phyloP scores from a whole-genome alignment of 2,113 vertebrate genomes.

The Epinephelus moara region DNA sequence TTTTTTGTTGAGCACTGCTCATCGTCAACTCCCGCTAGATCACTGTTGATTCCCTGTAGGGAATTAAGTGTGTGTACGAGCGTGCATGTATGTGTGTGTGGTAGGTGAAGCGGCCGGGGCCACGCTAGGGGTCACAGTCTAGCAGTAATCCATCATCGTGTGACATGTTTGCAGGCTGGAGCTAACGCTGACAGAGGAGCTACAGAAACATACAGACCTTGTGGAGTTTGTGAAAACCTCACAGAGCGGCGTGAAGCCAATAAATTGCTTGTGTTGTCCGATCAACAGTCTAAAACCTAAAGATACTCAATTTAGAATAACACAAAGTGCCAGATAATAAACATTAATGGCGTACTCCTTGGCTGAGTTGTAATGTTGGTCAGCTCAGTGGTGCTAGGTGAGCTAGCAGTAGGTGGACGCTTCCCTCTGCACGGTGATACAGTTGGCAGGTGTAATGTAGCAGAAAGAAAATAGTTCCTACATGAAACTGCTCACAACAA shows the following conservation, averaged over 20 bases:
- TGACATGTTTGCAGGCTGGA: constrained; percentile 11
- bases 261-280: background rate
- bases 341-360: too few relatives aligned
- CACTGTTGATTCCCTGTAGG: background rate
- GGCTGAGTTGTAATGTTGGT: too few relatives aligned
- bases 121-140: background rate
- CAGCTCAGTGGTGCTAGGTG: too few relatives aligned
- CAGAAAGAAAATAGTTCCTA: too few relatives aligned
- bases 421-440: too few relatives aligned
- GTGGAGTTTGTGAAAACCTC: background rate
- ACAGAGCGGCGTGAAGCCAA: background rate
- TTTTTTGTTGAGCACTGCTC: background rate
- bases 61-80: background rate
- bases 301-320: too few relatives aligned
- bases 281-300: background rate
- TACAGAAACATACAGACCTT: background rate
- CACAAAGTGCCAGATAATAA: too few relatives aligned
- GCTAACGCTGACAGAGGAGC: background rate
- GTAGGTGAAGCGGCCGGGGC: background rate
- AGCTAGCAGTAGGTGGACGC: too few relatives aligned
- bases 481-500: too few relatives aligned
- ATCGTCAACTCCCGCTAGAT: background rate
- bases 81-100: background rate
- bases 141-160: constrained; percentile 26
- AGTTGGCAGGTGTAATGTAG: too few relatives aligned